phyloP scores from a whole-genome alignment of 2,797 vertebrate species.

The Crenichthys baileyi region DNA sequence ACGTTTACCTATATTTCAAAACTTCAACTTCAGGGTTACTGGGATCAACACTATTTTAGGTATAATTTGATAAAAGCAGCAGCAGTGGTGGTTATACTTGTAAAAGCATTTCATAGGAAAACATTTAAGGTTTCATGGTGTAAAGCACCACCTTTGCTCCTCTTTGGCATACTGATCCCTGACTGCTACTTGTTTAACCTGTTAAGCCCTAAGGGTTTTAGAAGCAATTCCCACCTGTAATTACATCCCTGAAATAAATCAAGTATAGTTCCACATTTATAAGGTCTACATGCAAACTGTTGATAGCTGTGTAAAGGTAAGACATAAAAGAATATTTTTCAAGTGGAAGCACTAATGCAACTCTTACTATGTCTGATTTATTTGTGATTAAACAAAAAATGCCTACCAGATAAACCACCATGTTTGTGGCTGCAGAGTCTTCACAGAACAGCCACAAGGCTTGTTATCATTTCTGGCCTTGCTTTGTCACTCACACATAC shows the following conservation, averaged over 20 bases:
- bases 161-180: conserved; percentile 7
- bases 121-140: conserved; percentile 3
- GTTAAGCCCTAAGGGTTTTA: too few relatives aligned
- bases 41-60: background rate
- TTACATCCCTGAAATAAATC: too few relatives aligned
- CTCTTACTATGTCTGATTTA: too few relatives aligned
- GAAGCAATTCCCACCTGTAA: too few relatives aligned
- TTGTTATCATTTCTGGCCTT: conserved; percentile 19
- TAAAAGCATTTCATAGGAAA: background rate
- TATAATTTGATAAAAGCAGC: background rate
- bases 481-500: conserved; percentile 36
- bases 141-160: background rate
- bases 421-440: conserved; percentile 29
- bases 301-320: too few relatives aligned
- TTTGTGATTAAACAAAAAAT: too few relatives aligned
- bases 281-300: too few relatives aligned
- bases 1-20: background rate
- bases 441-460: conserved; percentile 15
- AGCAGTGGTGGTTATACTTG: background rate
- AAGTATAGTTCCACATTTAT: too few relatives aligned
- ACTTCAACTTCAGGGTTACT: background rate
- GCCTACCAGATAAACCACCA: conserved; percentile 53
- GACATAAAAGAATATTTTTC: too few relatives aligned
- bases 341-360: too few relatives aligned
- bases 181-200: conserved; percentile 56